Evolutionary conservation across 2,888 invertebrate genomes (phyloP).

Genomic region (Drosophila affinis): DNA sequence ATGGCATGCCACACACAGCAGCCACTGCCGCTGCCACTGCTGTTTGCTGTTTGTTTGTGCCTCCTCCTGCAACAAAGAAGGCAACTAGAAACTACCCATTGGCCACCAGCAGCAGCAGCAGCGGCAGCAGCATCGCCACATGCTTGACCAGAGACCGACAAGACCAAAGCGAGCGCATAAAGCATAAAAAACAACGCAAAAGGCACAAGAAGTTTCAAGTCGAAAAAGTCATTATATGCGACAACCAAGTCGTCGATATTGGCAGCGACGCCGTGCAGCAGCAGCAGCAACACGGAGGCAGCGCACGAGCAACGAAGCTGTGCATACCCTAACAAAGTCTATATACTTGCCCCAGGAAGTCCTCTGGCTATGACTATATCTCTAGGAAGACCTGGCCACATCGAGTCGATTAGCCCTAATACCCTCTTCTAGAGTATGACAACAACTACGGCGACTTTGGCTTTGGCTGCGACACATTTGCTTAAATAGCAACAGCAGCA

Average conservation of each 20-base stretch:
- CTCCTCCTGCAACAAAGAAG: constrained; percentile 52
- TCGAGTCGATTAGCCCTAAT: neutral
- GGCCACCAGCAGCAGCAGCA: constrained; percentile 49
- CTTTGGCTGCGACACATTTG: constrained; percentile 79
- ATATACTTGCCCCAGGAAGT: neutral
- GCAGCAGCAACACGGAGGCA: constrained; percentile 28
- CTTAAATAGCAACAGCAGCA: constrained; percentile 73
- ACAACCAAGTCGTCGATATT: constrained; percentile 46
- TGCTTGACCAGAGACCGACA: constrained; percentile 69
- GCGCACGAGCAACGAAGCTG: neutral
- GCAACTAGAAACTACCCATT: constrained; percentile 45
- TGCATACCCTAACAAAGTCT: neutral
- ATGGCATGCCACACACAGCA: constrained; percentile 72
- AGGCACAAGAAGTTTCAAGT: constrained; percentile 60
- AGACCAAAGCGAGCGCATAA: constrained; percentile 78
- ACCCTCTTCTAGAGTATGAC: neutral
- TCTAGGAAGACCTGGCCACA: neutral
- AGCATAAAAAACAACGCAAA: constrained; percentile 79
- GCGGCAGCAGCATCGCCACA: constrained; percentile 54
- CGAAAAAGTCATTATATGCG: constrained; percentile 78
- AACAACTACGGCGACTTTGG: constrained; percentile 62
- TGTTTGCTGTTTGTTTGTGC: constrained; percentile 4
- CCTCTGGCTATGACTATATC: neutral
- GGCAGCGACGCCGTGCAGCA: constrained; percentile 19
- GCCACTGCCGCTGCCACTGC: constrained; percentile 54